Percentiles rank a stretch among this genome's conserved stretches.
phyloP scores from a whole-genome alignment of 2,888 invertebrate species.

The Eugnorisma glareosa region DNA sequence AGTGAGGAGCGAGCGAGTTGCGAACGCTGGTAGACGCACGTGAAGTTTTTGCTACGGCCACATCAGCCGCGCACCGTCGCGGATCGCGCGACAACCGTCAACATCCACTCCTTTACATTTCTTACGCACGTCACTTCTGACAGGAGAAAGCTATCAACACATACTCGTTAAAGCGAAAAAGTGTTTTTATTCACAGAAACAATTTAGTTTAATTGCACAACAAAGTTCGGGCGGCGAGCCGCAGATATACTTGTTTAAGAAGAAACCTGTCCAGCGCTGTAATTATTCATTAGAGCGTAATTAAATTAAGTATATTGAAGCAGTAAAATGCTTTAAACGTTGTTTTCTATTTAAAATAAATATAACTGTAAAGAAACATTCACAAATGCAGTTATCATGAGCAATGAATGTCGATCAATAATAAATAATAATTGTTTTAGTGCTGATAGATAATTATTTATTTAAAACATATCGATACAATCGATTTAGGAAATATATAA shows the following conservation, averaged over 20 bases:
- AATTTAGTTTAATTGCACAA: conserved; percentile 53
- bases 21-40: conserved; percentile 65
- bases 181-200: conserved; percentile 60
- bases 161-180: conserved; percentile 66
- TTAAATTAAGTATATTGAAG: conserved; percentile 46
- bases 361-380: conserved; percentile 5
- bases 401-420: conserved; percentile 11
- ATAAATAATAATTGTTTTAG: conserved; percentile 18
- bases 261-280: conserved; percentile 47
- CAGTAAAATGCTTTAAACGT: conserved; percentile 25
- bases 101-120: conserved; percentile 74
- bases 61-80: conserved; percentile 61
- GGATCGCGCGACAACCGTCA: conserved; percentile 59
- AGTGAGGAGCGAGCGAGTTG: conserved; percentile 60
- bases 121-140: conserved; percentile 77
- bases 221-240: conserved; percentile 27
- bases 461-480: conserved; percentile 21
- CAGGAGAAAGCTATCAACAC: conserved; percentile 81
- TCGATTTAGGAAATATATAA: conserved; percentile 1
- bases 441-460: conserved; percentile 14
- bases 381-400: conserved; percentile 11
- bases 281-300: conserved; percentile 48
- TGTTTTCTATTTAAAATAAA: conserved; percentile 28
- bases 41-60: conserved; percentile 72
- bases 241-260: conserved; percentile 47